phyloP scores from a whole-genome alignment of 2,113 vertebrate genomes.

The Microcebus lehilahytsara region DNA sequence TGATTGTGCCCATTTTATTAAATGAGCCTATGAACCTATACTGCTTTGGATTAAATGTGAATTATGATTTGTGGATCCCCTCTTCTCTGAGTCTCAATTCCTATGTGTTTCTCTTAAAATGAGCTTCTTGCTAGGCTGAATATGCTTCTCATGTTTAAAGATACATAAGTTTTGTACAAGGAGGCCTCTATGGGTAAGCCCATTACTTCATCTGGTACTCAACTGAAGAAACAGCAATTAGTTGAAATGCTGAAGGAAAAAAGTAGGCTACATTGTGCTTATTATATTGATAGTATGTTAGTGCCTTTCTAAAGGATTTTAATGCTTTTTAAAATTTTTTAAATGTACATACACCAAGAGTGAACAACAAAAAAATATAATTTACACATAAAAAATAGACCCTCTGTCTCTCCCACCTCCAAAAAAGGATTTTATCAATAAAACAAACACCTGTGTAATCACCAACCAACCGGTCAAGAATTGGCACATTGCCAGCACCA shows the following conservation, averaged over 20 bases:
- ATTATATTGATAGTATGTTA: background rate
- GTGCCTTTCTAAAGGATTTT: background rate
- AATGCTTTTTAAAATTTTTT: background rate
- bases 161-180: background rate
- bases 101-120: background rate
- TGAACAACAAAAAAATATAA: background rate
- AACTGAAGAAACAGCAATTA: background rate
- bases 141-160: background rate
- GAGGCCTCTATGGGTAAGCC: background rate
- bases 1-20: no score
- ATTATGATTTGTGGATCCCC: no score
- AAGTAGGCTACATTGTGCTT: background rate
- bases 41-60: no score
- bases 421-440: background rate
- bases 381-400: background rate
- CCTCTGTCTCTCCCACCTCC: background rate
- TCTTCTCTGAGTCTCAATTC: no score
- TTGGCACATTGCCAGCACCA: background rate
- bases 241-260: background rate
- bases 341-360: background rate
- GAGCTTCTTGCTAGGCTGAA: background rate
- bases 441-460: background rate
- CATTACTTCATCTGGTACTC: background rate
- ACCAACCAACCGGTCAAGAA: background rate
- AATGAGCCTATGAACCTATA: no score